Percentiles rank a stretch among this genome's conserved stretches.
Evolutionary conservation across 2,888 invertebrate genomes (phyloP).

Genomic region (Stegophylla sp.): DNA sequence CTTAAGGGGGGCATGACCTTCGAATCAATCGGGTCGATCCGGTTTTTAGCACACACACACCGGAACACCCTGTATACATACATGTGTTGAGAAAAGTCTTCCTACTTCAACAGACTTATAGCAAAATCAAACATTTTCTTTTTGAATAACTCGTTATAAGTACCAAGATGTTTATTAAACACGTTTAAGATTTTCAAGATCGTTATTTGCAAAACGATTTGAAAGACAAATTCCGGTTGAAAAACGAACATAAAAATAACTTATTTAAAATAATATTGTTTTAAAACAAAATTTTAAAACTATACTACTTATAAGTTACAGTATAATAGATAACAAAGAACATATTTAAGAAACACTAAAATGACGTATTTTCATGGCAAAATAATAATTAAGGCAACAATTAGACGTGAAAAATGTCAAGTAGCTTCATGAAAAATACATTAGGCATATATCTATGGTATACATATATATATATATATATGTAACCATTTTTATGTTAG

Average conservation of each 20-base stretch:
- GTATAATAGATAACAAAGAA: background rate
- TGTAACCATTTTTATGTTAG: background rate
- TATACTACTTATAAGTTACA: too few species aligned
- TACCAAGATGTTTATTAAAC: slow-evolving; percentile 19
- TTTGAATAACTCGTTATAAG: slow-evolving; percentile 27
- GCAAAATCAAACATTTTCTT: background rate
- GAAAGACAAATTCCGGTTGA: background rate
- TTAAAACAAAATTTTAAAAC: too few species aligned
- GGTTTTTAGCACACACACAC: slow-evolving; percentile 18
- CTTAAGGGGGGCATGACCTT: slow-evolving; percentile 42
- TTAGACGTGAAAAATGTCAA: background rate
- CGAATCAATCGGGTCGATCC: slow-evolving; percentile 47
- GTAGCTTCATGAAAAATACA: slow-evolving; percentile 9
- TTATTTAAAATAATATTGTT: background rate
- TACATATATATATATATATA: too few species aligned
- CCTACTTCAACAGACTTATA: slow-evolving; percentile 15
- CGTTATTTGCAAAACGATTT: background rate
- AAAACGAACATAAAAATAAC: background rate
- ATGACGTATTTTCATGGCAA: background rate
- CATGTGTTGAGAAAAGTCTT: slow-evolving; percentile 29
- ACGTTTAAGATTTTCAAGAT: slow-evolving; percentile 43
- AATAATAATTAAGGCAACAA: background rate
- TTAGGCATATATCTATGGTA: too few species aligned
- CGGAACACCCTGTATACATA: slow-evolving; percentile 44
- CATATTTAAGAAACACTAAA: background rate